Evolutionary conservation across 2,888 invertebrate genomes (phyloP).

Genomic region (Amaurobius ferox): DNA sequence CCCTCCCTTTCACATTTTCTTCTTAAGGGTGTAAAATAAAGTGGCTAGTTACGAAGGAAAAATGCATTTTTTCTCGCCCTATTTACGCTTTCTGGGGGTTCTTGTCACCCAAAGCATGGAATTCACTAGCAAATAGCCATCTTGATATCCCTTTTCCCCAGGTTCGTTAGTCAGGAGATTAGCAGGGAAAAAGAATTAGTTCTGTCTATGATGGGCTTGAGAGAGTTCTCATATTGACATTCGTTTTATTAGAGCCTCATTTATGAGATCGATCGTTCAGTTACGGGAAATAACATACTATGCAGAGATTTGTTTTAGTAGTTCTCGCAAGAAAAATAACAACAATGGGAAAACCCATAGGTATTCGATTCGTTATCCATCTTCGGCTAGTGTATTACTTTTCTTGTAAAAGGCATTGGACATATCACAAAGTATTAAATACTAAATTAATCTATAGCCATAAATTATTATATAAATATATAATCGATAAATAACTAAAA

Average conservation of each 20-base stretch:
- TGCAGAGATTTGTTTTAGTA: slow-evolving; percentile 67
- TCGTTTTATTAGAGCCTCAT: slow-evolving; percentile 70
- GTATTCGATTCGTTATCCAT: slow-evolving; percentile 26
- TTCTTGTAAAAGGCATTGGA: no score
- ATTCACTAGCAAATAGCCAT: slow-evolving; percentile 17
- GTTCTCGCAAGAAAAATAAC: slow-evolving; percentile 19
- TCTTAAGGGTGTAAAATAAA: background rate
- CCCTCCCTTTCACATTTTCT: background rate
- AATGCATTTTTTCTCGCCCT: slow-evolving; percentile 9
- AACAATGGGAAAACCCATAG: slow-evolving; percentile 20
- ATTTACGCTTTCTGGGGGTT: slow-evolving; percentile 28
- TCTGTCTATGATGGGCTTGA: slow-evolving; percentile 51
- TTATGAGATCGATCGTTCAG: slow-evolving; percentile 59
- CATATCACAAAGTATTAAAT: no score
- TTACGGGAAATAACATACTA: slow-evolving; percentile 24
- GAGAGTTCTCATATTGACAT: slow-evolving; percentile 62
- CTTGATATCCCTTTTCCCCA: slow-evolving; percentile 32
- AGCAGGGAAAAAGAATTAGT: slow-evolving; percentile 25
- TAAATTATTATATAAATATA: no score
- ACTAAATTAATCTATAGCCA: no score
- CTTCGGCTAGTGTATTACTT: background rate
- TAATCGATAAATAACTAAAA: no score
- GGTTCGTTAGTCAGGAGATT: slow-evolving; percentile 62
- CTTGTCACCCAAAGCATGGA: slow-evolving; percentile 19
- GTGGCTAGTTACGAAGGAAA: background rate